Percentiles rank a stretch among this genome's conserved stretches.
Evolutionary conservation across 2,797 vertebrate species (phyloP).

Genomic region (Tragelaphus eurycerus): DNA sequence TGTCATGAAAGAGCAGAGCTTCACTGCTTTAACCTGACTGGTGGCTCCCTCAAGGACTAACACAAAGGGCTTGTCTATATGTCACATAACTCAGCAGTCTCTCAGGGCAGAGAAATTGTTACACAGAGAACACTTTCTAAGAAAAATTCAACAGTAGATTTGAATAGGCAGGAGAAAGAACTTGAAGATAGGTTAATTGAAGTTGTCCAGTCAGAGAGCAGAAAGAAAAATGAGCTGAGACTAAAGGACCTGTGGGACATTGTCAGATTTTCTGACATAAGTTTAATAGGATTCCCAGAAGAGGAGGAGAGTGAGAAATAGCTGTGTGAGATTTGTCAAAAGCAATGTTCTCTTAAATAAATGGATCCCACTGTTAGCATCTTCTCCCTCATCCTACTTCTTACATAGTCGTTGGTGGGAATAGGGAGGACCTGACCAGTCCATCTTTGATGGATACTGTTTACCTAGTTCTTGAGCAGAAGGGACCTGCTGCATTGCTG

Average conservation of each 20-base stretch:
- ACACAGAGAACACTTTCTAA: background rate
- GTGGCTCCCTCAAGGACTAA: background rate
- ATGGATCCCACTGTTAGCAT: background rate
- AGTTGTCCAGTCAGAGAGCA: background rate
- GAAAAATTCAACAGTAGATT: background rate
- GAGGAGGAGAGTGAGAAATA: background rate
- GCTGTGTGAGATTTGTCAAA: background rate
- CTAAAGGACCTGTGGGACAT: background rate
- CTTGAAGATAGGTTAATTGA: background rate
- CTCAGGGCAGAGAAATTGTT: background rate
- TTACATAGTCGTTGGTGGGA: fast-evolving
- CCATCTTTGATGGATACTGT: background rate
- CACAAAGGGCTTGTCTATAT: background rate
- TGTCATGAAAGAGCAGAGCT: background rate
- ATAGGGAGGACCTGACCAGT: background rate
- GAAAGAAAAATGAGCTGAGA: background rate
- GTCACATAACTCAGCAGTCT: background rate
- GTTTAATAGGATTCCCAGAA: background rate
- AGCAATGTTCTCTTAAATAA: background rate
- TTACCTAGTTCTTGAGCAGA: background rate
- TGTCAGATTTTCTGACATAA: background rate
- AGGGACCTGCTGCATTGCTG: background rate
- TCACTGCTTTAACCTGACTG: background rate
- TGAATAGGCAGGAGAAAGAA: background rate
- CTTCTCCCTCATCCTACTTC: background rate